These are phyloP conservation scores for Parelbella ahira DNA, from an alignment of 2,888 invertebrate species.

Conservation along the genomic window DNA sequence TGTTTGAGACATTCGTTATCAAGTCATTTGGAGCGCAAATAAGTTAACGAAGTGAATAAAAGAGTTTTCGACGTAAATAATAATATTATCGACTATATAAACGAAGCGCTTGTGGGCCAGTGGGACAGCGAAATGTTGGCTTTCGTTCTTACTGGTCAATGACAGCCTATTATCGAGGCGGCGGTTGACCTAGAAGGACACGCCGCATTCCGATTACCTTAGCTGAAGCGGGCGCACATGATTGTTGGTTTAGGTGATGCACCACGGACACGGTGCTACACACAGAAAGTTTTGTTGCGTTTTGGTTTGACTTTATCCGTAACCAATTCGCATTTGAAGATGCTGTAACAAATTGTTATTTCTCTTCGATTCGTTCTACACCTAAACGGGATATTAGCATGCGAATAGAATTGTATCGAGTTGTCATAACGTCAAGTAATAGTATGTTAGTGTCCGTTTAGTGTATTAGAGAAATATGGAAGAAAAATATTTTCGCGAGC, in stretches of 20 bases:
- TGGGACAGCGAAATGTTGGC: conserved; percentile 64
- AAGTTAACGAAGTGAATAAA: conserved; percentile 14
- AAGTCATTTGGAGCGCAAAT: conserved; percentile 17
- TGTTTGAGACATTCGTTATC: conserved; percentile 16
- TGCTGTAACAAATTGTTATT: too few relatives aligned
- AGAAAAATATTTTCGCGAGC: too few relatives aligned
- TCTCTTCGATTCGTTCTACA: too few relatives aligned
- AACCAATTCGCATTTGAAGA: too few relatives aligned
- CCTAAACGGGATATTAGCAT: too few relatives aligned
- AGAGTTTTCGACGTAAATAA: conserved; percentile 41
- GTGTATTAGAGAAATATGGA: too few relatives aligned
- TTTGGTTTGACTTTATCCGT: too few relatives aligned
- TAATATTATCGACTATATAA: conserved; percentile 42
- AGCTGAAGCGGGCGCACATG: conserved; percentile 17
- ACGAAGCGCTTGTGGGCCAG: conserved; percentile 48
- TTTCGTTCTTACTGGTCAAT: conserved; percentile 53
- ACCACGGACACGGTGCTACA: too few relatives aligned
- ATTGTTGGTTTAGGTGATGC: conserved; percentile 8
- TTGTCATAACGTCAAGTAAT: too few relatives aligned
- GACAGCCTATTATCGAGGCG: conserved; percentile 49
- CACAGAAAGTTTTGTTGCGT: too few relatives aligned
- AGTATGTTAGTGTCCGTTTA: too few relatives aligned
- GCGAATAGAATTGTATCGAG: too few relatives aligned
- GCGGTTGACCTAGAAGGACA: conserved; percentile 60
- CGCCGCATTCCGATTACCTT: conserved; percentile 53